Base-by-base conservation (phyloP, 2,113 vertebrate genomes). In the Lophura nycthemera region DNA sequence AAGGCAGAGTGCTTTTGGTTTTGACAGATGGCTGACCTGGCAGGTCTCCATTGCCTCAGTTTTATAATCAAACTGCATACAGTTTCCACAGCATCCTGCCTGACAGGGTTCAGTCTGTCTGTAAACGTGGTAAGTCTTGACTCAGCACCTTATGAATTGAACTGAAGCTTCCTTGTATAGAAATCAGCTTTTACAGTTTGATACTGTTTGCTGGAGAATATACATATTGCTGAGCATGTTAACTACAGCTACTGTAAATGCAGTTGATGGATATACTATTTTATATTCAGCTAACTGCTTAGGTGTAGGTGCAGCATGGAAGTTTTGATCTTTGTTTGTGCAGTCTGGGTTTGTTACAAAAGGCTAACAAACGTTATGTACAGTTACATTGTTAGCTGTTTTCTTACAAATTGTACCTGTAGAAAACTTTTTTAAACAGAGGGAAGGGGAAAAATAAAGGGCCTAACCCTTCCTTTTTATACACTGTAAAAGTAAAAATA, bases 21-120 rank as follows among this genome's bases (percentile, higher is more conserved):
- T 98, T 95, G 94, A 97, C 96, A 98, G 96, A 97, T 96, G 96
- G 96, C 86, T 97, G 91, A 97, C 96, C 96, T 97, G 95, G 94
- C 95, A 96, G 85, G 67, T 91, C 95, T 97, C 78, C 92, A 77
- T 50, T 86, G 73, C 93, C 94, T 95, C 83, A 60, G 64, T 96
- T 97, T 93, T 97, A 73, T 93, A 97, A 97, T 96, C 92, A 95
- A 78, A 90, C 90, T 93, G 29, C 56, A 36, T 94, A 94, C 93
- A 94, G 60, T 94, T 93, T 96, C 95, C 94, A 59, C 92, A 93
- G 88, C 95, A 97, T 97, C 96, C 96, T 97, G 84, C 96, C 90
- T 97, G 83, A n/a, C 86, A 88, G 80, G 83, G 78, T 40, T 95
- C 78, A 72, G 63, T 66, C 57, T 85, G 43, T 69, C 81, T 94